Percentiles rank a stretch among this genome's conserved stretches.
Evolutionary conservation across 1,140 invertebrate species (phyloP).

Genomic region (Riptortus pedestris): DNA sequence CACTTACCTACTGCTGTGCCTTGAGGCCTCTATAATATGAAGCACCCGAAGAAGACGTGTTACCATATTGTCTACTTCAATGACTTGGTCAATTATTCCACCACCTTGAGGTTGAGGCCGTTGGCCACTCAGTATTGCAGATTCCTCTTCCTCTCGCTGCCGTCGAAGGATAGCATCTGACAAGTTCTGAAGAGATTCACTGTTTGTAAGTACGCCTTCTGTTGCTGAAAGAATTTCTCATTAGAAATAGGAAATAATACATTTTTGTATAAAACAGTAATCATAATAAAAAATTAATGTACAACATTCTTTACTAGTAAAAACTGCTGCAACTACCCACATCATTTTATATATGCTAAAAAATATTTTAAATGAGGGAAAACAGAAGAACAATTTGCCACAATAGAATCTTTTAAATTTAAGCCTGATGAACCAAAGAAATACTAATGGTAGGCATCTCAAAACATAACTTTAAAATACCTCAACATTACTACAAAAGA

Average conservation of each 20-base stretch:
- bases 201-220: conserved; percentile 23
- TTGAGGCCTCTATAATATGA: conserved; percentile 47
- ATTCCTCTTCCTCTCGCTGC: conserved; percentile 42
- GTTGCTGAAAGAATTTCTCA: not conserved
- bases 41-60: conserved; percentile 63
- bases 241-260: not conserved
- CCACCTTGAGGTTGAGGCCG: conserved; percentile 34
- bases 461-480: too few species aligned
- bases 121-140: conserved; percentile 37
- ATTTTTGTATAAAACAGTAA: too few species aligned
- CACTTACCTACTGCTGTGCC: not conserved
- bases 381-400: too few species aligned
- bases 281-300: too few species aligned
- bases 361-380: too few species aligned
- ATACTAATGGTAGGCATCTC: too few species aligned
- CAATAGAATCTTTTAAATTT: too few species aligned
- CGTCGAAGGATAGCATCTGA: conserved; percentile 51
- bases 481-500: too few species aligned
- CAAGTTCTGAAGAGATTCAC: conserved; percentile 54
- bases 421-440: too few species aligned
- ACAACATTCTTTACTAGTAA: too few species aligned
- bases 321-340: too few species aligned
- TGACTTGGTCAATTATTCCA: conserved; percentile 57
- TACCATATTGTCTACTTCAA: conserved; percentile 61
- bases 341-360: too few species aligned